Percentiles rank a stretch among this genome's conserved stretches.
These are phyloP conservation scores for Heteromormyrus szaboi DNA, from an alignment of 2,797 vertebrate species.

Conservation along the genomic window DNA sequence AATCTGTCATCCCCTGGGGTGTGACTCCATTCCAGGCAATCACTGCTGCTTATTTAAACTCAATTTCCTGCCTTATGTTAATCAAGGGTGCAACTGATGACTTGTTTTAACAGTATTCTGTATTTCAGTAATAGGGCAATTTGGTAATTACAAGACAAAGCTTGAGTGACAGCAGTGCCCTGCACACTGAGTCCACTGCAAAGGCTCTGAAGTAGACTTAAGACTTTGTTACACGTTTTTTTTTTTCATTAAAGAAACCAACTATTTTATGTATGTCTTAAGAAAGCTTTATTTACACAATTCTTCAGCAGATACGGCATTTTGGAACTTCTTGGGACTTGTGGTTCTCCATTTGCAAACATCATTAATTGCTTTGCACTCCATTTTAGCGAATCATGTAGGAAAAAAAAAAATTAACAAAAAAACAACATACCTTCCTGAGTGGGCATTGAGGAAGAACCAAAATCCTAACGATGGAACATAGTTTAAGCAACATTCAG, in stretches of 20 bases:
- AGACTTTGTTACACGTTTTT: neutral
- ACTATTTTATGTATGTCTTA: constrained; percentile 14
- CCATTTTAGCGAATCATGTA: neutral
- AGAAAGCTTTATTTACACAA: constrained; percentile 26
- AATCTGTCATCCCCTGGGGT: neutral
- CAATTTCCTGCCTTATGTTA: neutral
- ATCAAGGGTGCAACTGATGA: neutral
- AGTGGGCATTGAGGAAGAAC: constrained; percentile 5
- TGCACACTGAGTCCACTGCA: neutral
- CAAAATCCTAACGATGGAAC: neutral
- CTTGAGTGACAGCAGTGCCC: neutral
- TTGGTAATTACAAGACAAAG: neutral
- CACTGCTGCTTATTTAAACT: neutral
- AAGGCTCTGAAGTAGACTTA: neutral
- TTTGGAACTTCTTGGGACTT: neutral
- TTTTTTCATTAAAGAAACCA: neutral
- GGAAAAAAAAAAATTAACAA: neutral
- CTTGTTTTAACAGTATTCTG: neutral
- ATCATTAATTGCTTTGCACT: neutral
- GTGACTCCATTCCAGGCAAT: neutral
- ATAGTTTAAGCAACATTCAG: neutral
- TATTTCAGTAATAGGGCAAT: neutral
- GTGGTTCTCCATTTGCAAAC: neutral
- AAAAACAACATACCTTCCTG: neutral
- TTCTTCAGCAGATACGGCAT: constrained; percentile 4